A percentile compares a stretch with the other conserved stretches of the same genome.
Evolutionary conservation across 1,140 invertebrate species (phyloP).

Genomic region (Chlorops oryzae): DNA sequence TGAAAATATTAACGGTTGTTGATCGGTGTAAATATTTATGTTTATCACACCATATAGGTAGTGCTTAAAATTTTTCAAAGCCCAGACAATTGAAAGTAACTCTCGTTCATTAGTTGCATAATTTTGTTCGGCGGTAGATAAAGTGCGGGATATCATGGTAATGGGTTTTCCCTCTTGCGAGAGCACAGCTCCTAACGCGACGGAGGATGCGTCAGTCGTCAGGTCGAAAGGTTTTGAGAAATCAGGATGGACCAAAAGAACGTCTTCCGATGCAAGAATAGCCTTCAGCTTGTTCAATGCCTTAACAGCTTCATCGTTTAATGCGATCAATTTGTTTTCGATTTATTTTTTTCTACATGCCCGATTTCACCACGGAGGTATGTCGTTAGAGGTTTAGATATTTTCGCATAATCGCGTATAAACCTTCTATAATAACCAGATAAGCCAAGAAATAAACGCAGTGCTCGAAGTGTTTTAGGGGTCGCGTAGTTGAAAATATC

Average conservation of each 20-base stretch:
- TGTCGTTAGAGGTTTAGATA: constrained; percentile 12
- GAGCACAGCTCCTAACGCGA: constrained; percentile 32
- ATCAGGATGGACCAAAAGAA: constrained; percentile 41
- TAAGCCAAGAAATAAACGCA: constrained; percentile 15
- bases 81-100: constrained; percentile 5
- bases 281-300: constrained; percentile 45
- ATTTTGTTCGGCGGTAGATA: background rate
- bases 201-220: constrained; percentile 28
- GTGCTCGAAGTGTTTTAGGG: too few species aligned
- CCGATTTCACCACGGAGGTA: constrained; percentile 13
- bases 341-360: background rate
- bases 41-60: too few species aligned
- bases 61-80: constrained; percentile 8
- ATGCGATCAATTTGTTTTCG: constrained; percentile 5
- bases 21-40: too few species aligned
- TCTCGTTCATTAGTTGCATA: constrained; percentile 6
- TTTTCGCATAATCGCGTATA: constrained; percentile 12
- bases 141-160: background rate
- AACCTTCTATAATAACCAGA: constrained; percentile 16
- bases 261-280: constrained; percentile 42
- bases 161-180: constrained; percentile 16
- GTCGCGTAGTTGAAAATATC: too few species aligned
- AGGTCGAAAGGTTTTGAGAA: constrained; percentile 33
- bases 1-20: too few species aligned
- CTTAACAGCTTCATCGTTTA: constrained; percentile 16